These are phyloP conservation scores for Ceratosolen solmsi DNA, from an alignment of 1,140 invertebrate species.

Conservation along the genomic window DNA sequence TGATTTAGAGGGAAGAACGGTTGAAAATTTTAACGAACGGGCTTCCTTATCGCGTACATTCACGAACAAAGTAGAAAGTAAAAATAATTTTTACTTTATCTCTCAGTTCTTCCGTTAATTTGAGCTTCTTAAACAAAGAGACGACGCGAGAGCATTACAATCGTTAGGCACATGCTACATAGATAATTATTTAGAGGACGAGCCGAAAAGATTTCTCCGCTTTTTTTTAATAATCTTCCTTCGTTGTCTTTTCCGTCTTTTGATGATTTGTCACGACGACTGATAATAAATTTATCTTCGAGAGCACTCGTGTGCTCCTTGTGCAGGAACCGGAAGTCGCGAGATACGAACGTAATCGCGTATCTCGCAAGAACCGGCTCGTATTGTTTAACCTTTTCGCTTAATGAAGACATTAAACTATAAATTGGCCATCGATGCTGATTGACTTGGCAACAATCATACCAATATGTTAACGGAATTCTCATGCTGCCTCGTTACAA, in stretches of 20 bases:
- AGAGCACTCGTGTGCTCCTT: conserved; percentile 31
- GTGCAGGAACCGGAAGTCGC: conserved; percentile 47
- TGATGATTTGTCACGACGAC: conserved; percentile 10
- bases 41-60: no score
- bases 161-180: conserved; percentile 10
- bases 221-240: conserved; percentile 44
- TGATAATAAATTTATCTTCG: conserved; percentile 42
- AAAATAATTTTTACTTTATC: conserved; percentile 13
- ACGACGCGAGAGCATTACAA: background rate
- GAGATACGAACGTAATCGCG: conserved; percentile 34
- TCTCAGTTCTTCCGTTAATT: conserved; percentile 21
- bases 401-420: background rate
- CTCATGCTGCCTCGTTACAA: no score
- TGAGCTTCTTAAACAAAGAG: conserved; percentile 45
- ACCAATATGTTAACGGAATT: no score
- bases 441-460: no score
- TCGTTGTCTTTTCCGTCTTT: conserved; percentile 46
- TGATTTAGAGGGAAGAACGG: no score
- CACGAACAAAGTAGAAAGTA: conserved; percentile 8
- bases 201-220: conserved; percentile 7
- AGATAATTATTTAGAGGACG: conserved; percentile 35
- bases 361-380: conserved; percentile 38
- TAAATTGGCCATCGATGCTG: no score
- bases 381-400: background rate
- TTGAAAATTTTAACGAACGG: no score